Evolutionary conservation across 2,113 vertebrate species (phyloP).

Genomic region (Polypterus senegalus): DNA sequence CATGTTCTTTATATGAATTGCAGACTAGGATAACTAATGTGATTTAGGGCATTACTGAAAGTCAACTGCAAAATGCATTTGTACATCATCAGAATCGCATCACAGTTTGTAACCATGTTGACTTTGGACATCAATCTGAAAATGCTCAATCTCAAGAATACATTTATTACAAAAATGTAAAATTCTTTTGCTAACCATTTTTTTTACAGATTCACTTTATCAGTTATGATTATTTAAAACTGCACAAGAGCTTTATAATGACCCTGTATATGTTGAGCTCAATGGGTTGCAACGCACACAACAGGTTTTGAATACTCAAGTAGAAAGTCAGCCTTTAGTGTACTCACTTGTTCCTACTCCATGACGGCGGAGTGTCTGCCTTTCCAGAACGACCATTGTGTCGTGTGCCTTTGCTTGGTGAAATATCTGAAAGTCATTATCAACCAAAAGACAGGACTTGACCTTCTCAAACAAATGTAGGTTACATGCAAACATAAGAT

Average conservation of each 20-base stretch:
- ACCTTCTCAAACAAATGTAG: background rate
- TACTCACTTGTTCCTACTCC: constrained; percentile 34
- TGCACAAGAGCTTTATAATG: background rate
- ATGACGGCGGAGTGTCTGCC: constrained; percentile 6
- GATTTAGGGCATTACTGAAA: too few species aligned
- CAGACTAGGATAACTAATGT: too few species aligned
- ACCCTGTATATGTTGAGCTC: background rate
- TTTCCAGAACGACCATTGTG: background rate
- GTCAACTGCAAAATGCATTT: too few species aligned
- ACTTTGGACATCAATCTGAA: too few species aligned
- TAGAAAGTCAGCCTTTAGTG: background rate
- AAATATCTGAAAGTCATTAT: constrained; percentile 24
- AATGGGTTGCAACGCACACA: background rate
- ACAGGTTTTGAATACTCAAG: background rate
- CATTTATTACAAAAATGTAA: background rate
- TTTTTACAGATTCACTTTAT: background rate
- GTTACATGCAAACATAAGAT: background rate
- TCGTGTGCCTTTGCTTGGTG: constrained; percentile 22
- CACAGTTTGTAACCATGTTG: too few species aligned
- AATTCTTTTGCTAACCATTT: background rate
- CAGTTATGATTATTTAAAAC: background rate
- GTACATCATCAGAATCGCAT: too few species aligned
- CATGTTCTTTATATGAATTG: too few species aligned
- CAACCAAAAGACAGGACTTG: background rate
- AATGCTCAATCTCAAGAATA: too few species aligned